phyloP scores from a whole-genome alignment of 2,113 vertebrate genomes.

The Campylomormyrus tamandua region DNA sequence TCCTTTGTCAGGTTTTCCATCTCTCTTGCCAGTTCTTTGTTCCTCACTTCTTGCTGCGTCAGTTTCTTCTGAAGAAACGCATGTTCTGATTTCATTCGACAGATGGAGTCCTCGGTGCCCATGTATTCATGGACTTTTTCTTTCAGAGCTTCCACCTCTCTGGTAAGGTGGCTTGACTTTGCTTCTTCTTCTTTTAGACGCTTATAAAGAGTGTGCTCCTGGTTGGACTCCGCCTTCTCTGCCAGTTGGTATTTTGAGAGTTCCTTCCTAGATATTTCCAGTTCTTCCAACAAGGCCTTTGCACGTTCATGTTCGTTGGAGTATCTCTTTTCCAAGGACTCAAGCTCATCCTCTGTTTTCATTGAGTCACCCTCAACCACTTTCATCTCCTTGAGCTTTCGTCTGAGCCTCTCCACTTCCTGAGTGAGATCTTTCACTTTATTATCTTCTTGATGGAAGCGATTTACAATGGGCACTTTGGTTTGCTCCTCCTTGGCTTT shows the following conservation, averaged over 20 bases:
- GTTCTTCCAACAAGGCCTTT: conserved; percentile 74
- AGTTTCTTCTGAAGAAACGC: conserved; percentile 81
- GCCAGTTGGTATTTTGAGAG: conserved; percentile 81
- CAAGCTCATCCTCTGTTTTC: conserved; percentile 82
- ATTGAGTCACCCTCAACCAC: conserved; percentile 82
- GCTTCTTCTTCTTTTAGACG: conserved; percentile 86
- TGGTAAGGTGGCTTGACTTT: conserved; percentile 81
- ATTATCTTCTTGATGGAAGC: conserved; percentile 85
- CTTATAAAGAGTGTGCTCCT: conserved; percentile 83
- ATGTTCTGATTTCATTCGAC: conserved; percentile 79
- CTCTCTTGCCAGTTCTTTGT: conserved; percentile 84
- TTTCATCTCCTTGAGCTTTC: conserved; percentile 88
- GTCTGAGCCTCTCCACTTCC: conserved; percentile 81
- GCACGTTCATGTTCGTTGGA: conserved; percentile 74
- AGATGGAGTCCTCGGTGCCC: conserved; percentile 83
- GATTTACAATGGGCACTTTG: conserved; percentile 64
- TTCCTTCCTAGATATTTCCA: conserved; percentile 78
- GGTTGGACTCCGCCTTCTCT: conserved; percentile 82
- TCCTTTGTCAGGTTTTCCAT: conserved; percentile 86
- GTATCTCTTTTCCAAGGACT: conserved; percentile 80
- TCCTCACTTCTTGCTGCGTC: conserved; percentile 84
- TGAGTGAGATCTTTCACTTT: conserved; percentile 91
- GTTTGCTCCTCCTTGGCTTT: conserved; percentile 76
- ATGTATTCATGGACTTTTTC: conserved; percentile 91
- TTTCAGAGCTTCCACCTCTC: conserved; percentile 85